phyloP scores from a whole-genome alignment of 2,113 vertebrate genomes.

The Willisornis vidua region DNA sequence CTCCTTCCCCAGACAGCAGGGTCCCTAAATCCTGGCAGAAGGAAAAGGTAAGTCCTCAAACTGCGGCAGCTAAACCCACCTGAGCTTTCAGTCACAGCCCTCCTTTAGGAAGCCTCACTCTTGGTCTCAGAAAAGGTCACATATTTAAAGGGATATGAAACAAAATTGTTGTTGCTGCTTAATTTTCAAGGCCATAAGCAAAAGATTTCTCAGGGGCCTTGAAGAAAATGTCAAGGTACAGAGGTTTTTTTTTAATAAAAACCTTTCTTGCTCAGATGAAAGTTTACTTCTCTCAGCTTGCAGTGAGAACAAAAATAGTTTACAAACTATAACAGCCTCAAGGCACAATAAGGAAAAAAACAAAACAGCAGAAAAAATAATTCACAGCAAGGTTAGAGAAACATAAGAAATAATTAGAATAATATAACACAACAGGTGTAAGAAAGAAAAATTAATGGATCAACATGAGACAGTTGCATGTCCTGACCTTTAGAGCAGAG shows the following conservation, averaged over 20 bases:
- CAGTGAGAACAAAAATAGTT: neutral
- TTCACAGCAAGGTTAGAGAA: constrained; percentile 15
- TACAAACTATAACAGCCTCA: neutral
- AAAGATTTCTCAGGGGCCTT: neutral
- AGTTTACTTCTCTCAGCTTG: neutral
- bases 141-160: neutral
- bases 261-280: neutral
- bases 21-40: neutral
- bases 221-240: neutral
- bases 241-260: neutral
- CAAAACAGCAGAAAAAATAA: neutral
- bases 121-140: neutral
- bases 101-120: neutral
- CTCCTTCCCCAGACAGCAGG: neutral
- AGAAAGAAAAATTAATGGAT: neutral
- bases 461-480: neutral
- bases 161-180: neutral
- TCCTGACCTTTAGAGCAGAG: constrained; percentile 32
- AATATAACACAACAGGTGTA: neutral
- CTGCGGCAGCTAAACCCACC: neutral
- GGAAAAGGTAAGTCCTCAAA: neutral
- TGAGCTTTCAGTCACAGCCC: neutral
- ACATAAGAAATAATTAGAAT: neutral
- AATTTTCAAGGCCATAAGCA: neutral
- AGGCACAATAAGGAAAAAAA: neutral